Base-by-base conservation (phyloP, 1,140 invertebrate genomes). In the Sitophilus oryzae region DNA sequence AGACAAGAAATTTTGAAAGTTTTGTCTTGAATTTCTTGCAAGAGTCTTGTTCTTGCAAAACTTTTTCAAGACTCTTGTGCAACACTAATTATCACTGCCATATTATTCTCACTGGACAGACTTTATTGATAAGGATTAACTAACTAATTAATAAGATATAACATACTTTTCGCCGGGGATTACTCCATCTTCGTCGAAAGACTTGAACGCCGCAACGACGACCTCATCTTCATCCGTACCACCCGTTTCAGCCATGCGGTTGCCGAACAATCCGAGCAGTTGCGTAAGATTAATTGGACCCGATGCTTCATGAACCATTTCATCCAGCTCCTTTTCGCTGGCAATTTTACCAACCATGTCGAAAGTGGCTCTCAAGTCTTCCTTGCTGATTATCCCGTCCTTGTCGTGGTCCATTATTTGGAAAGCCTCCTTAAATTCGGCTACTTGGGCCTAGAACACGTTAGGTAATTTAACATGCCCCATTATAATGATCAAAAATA, bases 391-490 rank as follows among this genome's bases (percentile, higher is more conserved):
- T 77, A 98, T 88, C 66, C 65, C 67, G 76, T 98, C 96, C 77
- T 97, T 95, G 79, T 98, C 92, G 76, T 90, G 86, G 80, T 98
- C 96, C 86, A 98, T 98, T 71, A 98, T n/a, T n/a, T n/a, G n/a
- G n/a, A n/a, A n/a, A n/a, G n/a, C n/a, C n/a, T n/a, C n/a, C n/a
- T n/a, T n/a, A n/a, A n/a, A n/a, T n/a, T n/a, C n/a, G n/a, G n/a
- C n/a, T n/a, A n/a, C n/a, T n/a, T n/a, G n/a, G n/a, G n/a, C n/a
- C n/a, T n/a, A n/a, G n/a, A n/a, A n/a, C n/a, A n/a, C n/a, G n/a
- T n/a, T n/a, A n/a, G n/a, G n/a, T n/a, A n/a, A n/a, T n/a, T n/a
- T n/a, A n/a, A n/a, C n/a, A n/a, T n/a, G n/a, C n/a, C n/a, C n/a
- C n/a, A n/a, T n/a, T n/a, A n/a, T n/a, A n/a, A n/a, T n/a, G n/a